Evolutionary conservation across 2,888 invertebrate genomes (phyloP), one percentile per base, ranked within the genome.

Genomic region (Heliconius cydno): DNA sequence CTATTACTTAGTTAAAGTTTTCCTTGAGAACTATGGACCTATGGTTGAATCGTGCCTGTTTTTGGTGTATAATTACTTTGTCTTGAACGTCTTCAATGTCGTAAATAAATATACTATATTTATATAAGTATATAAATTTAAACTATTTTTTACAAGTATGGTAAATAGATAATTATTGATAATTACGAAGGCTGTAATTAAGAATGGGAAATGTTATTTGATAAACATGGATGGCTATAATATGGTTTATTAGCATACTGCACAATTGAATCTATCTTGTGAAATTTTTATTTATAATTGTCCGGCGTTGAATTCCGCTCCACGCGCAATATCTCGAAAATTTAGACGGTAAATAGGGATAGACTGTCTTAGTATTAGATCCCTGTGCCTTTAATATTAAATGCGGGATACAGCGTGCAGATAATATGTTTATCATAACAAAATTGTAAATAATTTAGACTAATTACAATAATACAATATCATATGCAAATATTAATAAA

Each of bases 21-120:
- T 73, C 72, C 72, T 73, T 34, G 72, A 73, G 9, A 60, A n/a
- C 57, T 57, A 73, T 73, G 57, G 72, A 73, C 13, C 57, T 52
- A 72, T 30, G 34, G 57, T 52, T 2, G 52, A 30, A 13, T 2
- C 25, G 25, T 71, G 71, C 13, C 72, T 57, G n/a, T 34, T 73
- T 60, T 73, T 60, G 72, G 72, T 57, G 13, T 30, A 12, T 46
- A 25, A 71, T 52, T 19, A 71, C 28, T 52, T 52, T 0, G 46
- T 28, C 34, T 68, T 68, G 34, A 34, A 52, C 52, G 19, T 30
- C 9, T 52, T 71, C 10, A 30, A 71, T 71, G 28, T 30, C 30
- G 30, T 57, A 30, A 30, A 72, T 71, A 71, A 22, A 72, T 3
- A 3, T 28, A 28, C 30, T 71, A 22, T 46, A 71, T 71, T 7